Evolutionary conservation across 2,113 vertebrate species (phyloP), one percentile per base, ranked within the genome.

Genomic region (Emydura subglobosa): DNA sequence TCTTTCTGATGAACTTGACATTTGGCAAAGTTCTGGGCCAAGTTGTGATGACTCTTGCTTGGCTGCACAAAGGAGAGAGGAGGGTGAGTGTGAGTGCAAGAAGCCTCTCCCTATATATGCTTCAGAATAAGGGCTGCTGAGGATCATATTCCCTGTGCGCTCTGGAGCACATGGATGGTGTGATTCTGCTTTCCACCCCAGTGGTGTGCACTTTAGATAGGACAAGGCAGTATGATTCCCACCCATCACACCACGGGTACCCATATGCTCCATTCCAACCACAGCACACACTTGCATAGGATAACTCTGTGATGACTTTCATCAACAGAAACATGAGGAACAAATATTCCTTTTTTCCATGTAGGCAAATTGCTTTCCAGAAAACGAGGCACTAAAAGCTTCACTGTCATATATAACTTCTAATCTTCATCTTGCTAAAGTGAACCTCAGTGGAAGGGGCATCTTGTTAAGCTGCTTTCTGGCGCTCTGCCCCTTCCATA

Each of bases 21-120:
- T 95, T 91, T 94, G 93, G 93, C 86, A 90, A 95, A 90, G 94
- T 97, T 79, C 94, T 59, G 82, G 91, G 95, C 97, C 97, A 97
- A 86, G 83, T 55, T 88, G 5, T 93, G 89, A 86, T 1, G 0
- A 84, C 31, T 57, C 54, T 0, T 82, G 0, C 14, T 1, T 87
- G 85, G 65, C 80, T 79, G 51, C 3, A 14, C 7, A n/a, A n/a
- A 21, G 87, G 55, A 79, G 47, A 80, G 50, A 51, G 25, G 47
- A 86, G 79, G 80, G 86, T 89, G 92, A 95, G 29, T 42, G 34
- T 31, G 47, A 50, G 14, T 42, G 34, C 13, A n/a, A 51, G 24
- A 25, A 8, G 7, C 27, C 2, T 44, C 42, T 53, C 6, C 0
- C n/a, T 72, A 10, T 72, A 21, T 72, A 21, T n/a, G 34, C 31